phyloP scores from a whole-genome alignment of 2,797 vertebrate species.

The Salarias fasciatus region DNA sequence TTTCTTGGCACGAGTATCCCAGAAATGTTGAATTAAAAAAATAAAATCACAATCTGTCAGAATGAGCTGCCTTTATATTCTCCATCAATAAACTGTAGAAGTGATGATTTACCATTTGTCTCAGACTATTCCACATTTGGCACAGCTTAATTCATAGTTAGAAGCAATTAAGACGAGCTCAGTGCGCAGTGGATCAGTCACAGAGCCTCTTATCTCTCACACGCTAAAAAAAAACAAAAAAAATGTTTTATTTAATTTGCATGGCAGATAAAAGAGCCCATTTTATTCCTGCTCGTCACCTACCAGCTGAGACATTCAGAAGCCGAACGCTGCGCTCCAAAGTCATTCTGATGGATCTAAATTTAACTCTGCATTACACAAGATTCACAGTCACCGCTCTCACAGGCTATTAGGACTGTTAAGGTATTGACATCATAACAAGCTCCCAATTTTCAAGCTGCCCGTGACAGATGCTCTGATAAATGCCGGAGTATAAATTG shows the following conservation, averaged over 20 bases:
- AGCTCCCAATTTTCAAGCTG: slow-evolving; percentile 46
- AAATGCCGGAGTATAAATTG: slow-evolving; percentile 64
- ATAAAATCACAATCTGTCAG: too few species aligned
- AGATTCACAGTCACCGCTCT: slow-evolving; percentile 44
- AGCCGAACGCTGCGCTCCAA: slow-evolving; percentile 13
- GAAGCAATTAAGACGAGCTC: slow-evolving; percentile 23
- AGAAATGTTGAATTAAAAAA: too few species aligned
- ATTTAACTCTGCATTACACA: slow-evolving; percentile 37
- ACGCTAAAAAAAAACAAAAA: slow-evolving; percentile 5
- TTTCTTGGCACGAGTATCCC: too few species aligned
- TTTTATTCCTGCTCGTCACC: slow-evolving; percentile 16
- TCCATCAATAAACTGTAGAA: background rate
- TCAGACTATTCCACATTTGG: slow-evolving; percentile 19
- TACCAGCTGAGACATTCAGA: slow-evolving; percentile 17
- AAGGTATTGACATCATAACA: slow-evolving; percentile 59
- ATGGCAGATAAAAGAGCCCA: slow-evolving; percentile 23
- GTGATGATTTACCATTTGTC: slow-evolving; percentile 10
- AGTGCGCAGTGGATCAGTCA: slow-evolving; percentile 37
- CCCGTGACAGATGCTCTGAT: slow-evolving; percentile 67
- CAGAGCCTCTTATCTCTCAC: slow-evolving; percentile 8
- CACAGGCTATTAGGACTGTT: slow-evolving; percentile 50
- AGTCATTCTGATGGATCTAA: slow-evolving; percentile 37
- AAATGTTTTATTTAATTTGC: slow-evolving; percentile 16
- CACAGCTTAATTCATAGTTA: slow-evolving; percentile 16
- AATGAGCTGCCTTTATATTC: too few species aligned